Conservation (phyloP, 2,888 invertebrate species). For the Cyclophora punctaria region DNA sequence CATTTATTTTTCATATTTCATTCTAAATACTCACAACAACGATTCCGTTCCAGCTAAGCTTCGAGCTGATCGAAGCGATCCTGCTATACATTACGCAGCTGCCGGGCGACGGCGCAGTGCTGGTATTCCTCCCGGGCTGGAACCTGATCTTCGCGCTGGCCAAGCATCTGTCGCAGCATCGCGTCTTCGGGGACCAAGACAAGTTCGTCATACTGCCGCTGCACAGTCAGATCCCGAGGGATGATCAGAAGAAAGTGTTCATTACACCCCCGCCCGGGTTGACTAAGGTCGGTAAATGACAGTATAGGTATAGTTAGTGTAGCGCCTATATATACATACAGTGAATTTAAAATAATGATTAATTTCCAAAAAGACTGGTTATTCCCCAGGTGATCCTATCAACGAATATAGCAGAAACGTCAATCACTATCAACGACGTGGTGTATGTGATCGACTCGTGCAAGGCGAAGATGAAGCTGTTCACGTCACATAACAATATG, state of each 20-base stretch:
- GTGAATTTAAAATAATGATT: not conserved
- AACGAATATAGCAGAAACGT: slow-evolving; percentile 99
- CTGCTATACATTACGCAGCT: slow-evolving; percentile 77
- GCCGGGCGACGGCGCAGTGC: slow-evolving; percentile 86
- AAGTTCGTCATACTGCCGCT: slow-evolving; percentile 89
- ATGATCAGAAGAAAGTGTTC: slow-evolving; percentile 96
- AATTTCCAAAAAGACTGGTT: not conserved
- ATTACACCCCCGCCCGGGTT: slow-evolving; percentile 87
- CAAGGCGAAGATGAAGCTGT: slow-evolving; percentile 97
- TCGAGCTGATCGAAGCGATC: slow-evolving; percentile 92
- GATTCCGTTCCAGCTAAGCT: slow-evolving; percentile 77
- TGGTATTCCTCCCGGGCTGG: slow-evolving; percentile 98
- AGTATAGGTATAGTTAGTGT: not conserved
- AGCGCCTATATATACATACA: not conserved
- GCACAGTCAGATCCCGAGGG: slow-evolving; percentile 97
- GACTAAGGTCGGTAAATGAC: slow-evolving; percentile 79
- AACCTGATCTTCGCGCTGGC: slow-evolving; percentile 95
- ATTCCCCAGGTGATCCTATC: slow-evolving; percentile 87
- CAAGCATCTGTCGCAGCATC: slow-evolving; percentile 84
- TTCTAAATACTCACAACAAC: too few species aligned
- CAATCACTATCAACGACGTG: slow-evolving; percentile 98
- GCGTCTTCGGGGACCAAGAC: slow-evolving; percentile 75
- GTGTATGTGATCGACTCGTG: slow-evolving; percentile 98
- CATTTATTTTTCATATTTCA: too few species aligned
- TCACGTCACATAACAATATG: slow-evolving; percentile 99